Base-by-base conservation (phyloP, 2,797 vertebrate species). In the Sebastes matsubarae region DNA sequence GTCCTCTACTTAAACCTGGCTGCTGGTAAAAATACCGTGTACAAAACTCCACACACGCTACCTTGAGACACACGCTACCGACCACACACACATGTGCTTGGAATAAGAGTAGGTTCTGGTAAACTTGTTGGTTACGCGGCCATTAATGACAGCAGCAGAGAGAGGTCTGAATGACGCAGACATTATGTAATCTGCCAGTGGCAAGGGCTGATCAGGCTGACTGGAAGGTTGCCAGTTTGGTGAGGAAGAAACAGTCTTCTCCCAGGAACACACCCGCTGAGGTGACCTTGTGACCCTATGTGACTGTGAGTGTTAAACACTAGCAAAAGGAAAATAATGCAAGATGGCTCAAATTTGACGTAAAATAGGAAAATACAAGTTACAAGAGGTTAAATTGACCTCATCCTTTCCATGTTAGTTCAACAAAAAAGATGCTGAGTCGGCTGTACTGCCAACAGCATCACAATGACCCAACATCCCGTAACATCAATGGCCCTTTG, bases 21-120 rank as follows among this genome's bases (percentile, higher is more conserved):
- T 66, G 67, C 68, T 70, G 77, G 68, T 88, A 82, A 93, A 84
- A 92, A 86, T 88, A 87, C 55, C 79, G 16, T 34, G 52, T 75
- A 69, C 57, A 70, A 27, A 79, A 46, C 29, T 58, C 20, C 60
- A 66, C 32, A n/a, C 69, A 75, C 34, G 6, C 75, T 29, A 71
- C 57, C 29, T 52, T 3, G n/a, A 71, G 65, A 74, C 78, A n/a
- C 46, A 5, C 42, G 3, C 64, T 20, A 13, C 34, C 5, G 22
- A 54, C 18, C 36, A 27, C 20, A 52, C 22, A 46, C 64, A 3
- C 61, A 65, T 75, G 76, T 74, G 27, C 42, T 11, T 55, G 24
- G 42, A 68, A 68, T 65, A 79, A 20, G 34, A 42, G 30, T 2
- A 25, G 42, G 61, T 84, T 82, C 69, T 29, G 8, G 20, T 50